Base-by-base conservation (phyloP, 2,888 invertebrate genomes). In the Lampropteryx suffumata region DNA sequence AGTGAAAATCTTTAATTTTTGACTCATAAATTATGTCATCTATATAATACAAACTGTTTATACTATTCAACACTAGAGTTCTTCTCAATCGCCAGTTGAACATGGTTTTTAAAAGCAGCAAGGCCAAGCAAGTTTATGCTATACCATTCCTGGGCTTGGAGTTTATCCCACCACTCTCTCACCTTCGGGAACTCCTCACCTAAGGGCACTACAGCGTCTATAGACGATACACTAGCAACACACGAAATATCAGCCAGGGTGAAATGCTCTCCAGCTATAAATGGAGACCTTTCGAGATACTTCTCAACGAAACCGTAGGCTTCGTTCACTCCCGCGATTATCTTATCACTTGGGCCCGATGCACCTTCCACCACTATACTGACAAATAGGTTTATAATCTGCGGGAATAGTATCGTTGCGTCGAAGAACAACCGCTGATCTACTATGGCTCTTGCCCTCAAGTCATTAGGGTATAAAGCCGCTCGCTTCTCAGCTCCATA, bases 171-270 rank as follows among this genome's bases (percentile, higher is more conserved):
- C 79, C 77, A 78, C 3, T 63, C 64, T 1, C 48, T 50, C 2
- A 75, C 11, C 6, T 67, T 76, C 1, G 54, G 52, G 11, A 59
- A 78, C 32, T 74, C 69, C 3, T 55, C 57, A 0, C 55, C 64
- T 0, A 79, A 29, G 0, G 77, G 73, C 0, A 77, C 57, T 0
- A 74, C 0, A 0, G 50, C 8, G 36, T 70, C 50, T 11, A 75
- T 9, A 0, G 76, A 59, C 0, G 73, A 71, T 0, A 79, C 41
- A 1, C 64, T 66, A 1, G 75, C 59, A 0, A 76, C 62, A 2
- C 65, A 59, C 0, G 77, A 69, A 10, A 80, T 50, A 50, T 80
- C 79, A 14, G 80, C 80, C 2, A 78, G 4, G 0, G 80, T 79
- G 3, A 77, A 30, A 13, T 67, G 56, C 12, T 73, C 61, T 4